Base-by-base conservation (phyloP, 2,113 vertebrate genomes). In the Muscicapa adusta region DNA sequence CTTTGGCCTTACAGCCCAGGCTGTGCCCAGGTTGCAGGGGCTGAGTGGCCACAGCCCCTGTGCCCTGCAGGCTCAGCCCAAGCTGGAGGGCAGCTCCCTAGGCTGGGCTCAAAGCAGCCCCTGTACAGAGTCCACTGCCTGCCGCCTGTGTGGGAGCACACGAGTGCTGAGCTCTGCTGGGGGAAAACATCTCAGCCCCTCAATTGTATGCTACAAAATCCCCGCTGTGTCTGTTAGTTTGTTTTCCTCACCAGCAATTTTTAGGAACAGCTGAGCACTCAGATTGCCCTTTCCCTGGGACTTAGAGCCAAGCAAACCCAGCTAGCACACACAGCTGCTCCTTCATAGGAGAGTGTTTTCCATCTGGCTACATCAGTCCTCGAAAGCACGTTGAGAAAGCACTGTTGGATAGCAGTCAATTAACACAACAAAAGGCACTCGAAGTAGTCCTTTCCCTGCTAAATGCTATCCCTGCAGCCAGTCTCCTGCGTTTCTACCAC, bases 301-400 rank as follows among this genome's bases (percentile, higher is more conserved):
- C 43, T 34, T 53, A 60, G 87, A 86, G 72, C 34, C 60, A 43
- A 93, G 79, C 43, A 92, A 91, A 91, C n/a, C 31, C 70, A 82
- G 70, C 66, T 68, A 93, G 65, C n/a, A 53, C 48, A 92, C 83
- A 89, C 89, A 95, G 93, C 89, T 97, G 94, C 65, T 78, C 48
- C 82, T 80, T 91, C 62, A 26, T 20, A 38, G 8, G 23, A 33
- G 28, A 86, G n/a, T 4, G n/a, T 18, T 86, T 85, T 61, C 53
- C 77, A 87, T 82, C 65, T 84, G 82, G 75, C 57, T 48, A 63
- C 40, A 68, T 58, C 48, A 38, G 58, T 72, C 85, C 85, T 94
- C 60, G 31, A 92, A 91, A 92, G 43, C 53, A 17, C 6, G 10
- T 36, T 65, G 87, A 94, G 80, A 91, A 91, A 89, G 56, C 26